These are phyloP conservation scores for Metaphire vulgaris DNA, from an alignment of 1,140 invertebrate genomes.

Conservation along the genomic window DNA sequence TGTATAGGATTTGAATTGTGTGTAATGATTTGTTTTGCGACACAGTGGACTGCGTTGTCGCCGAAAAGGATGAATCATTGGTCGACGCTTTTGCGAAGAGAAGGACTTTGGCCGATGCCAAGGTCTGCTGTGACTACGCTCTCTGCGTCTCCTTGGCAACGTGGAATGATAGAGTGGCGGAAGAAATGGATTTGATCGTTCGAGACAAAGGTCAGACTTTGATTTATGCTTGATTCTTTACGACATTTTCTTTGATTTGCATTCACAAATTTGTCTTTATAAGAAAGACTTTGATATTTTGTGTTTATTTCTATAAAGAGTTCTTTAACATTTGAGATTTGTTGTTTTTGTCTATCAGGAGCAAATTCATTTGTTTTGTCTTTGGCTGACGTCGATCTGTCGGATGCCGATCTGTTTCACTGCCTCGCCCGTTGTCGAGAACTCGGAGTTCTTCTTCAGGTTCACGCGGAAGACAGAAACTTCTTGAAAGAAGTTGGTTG, in stretches of 20 bases:
- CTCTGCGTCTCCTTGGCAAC: constrained; percentile 85
- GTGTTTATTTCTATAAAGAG: too few species aligned
- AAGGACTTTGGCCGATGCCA: constrained; percentile 80
- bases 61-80: constrained; percentile 73
- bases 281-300: too few species aligned
- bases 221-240: too few species aligned
- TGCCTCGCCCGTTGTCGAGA: constrained; percentile 73
- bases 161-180: constrained; percentile 64
- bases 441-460: constrained; percentile 69
- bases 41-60: constrained; percentile 84
- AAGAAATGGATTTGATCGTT: constrained; percentile 60
- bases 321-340: too few species aligned
- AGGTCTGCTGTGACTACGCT: constrained; percentile 95
- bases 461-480: constrained; percentile 96
- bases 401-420: constrained; percentile 79
- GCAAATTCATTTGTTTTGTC: constrained; percentile 98
- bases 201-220: constrained; percentile 53
- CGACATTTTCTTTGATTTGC: too few species aligned
- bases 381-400: constrained; percentile 92
- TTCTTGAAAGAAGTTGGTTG: constrained; percentile 68
- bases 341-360: too few species aligned
- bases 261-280: too few species aligned
- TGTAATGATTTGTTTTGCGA: too few species aligned
- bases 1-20: too few species aligned
- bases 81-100: constrained; percentile 87